Percentiles rank a stretch among this genome's conserved stretches.
Evolutionary conservation across 2,888 invertebrate genomes (phyloP).

Genomic region (Drosophila fungiperda): DNA sequence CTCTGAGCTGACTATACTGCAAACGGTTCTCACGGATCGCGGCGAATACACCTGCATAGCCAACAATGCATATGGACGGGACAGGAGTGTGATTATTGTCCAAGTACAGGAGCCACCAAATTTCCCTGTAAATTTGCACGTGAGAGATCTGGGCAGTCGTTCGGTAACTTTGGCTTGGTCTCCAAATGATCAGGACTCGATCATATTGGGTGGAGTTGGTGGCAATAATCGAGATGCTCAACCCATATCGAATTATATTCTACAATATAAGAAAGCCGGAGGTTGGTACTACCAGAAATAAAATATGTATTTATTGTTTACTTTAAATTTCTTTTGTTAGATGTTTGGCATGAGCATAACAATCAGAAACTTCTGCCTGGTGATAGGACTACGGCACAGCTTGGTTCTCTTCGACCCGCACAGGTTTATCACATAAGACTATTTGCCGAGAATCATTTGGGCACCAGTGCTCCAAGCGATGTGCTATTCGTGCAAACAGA

Average conservation of each 20-base stretch:
- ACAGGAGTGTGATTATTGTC: conserved; percentile 85
- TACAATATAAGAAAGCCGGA: conserved; percentile 87
- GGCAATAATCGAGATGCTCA: conserved; percentile 84
- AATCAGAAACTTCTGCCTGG: conserved; percentile 87
- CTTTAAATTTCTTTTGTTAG: conserved; percentile 68
- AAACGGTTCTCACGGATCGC: conserved; percentile 86
- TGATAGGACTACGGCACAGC: conserved; percentile 86
- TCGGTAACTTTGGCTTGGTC: conserved; percentile 87
- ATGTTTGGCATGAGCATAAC: conserved; percentile 87
- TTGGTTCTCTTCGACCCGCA: conserved; percentile 87
- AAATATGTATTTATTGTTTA: background rate
- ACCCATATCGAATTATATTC: conserved; percentile 87
- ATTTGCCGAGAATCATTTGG: conserved; percentile 88
- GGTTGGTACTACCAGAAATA: conserved; percentile 80
- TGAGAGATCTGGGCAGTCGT: conserved; percentile 87
- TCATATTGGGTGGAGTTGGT: conserved; percentile 62
- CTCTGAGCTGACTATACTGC: conserved; percentile 87
- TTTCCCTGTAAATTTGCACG: conserved; percentile 87
- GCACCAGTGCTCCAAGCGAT: conserved; percentile 87
- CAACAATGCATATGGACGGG: conserved; percentile 88
- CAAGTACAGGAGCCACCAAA: conserved; percentile 88
- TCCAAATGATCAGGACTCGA: conserved; percentile 85
- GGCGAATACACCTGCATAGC: conserved; percentile 88
- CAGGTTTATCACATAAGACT: conserved; percentile 87
- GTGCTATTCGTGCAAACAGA: conserved; percentile 87